Percentiles rank a stretch among this genome's conserved stretches.
These are phyloP conservation scores for Tichodroma muraria DNA, from an alignment of 2,113 vertebrate species.

Conservation along the genomic window DNA sequence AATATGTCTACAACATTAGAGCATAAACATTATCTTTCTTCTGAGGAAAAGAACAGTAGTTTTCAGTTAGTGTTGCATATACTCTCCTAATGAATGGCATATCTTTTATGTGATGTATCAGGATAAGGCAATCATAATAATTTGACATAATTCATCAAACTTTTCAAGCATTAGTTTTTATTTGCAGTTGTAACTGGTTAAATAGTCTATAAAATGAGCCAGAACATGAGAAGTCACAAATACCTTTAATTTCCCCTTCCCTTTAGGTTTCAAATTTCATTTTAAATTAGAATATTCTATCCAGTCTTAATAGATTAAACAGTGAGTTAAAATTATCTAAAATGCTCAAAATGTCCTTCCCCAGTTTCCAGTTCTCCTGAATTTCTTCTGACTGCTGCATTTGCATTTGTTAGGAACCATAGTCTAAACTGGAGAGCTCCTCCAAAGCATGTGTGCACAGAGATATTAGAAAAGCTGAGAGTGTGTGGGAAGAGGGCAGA, in stretches of 20 bases:
- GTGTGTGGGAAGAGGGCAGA: neutral
- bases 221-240: neutral
- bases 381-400: neutral
- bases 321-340: neutral
- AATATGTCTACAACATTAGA: neutral
- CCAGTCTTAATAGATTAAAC: neutral
- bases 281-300: neutral
- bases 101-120: neutral
- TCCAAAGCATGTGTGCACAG: neutral
- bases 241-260: neutral
- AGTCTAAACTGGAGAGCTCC: neutral
- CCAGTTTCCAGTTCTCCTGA: neutral
- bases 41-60: neutral
- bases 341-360: neutral
- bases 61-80: neutral
- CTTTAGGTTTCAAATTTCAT: neutral
- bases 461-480: neutral
- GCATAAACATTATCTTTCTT: neutral
- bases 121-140: neutral
- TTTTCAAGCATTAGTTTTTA: neutral
- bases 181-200: neutral
- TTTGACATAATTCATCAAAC: neutral
- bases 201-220: neutral
- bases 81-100: neutral
- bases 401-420: neutral